Evolutionary conservation across 2,113 vertebrate species (phyloP).

Genomic region (Agelaius phoeniceus): DNA sequence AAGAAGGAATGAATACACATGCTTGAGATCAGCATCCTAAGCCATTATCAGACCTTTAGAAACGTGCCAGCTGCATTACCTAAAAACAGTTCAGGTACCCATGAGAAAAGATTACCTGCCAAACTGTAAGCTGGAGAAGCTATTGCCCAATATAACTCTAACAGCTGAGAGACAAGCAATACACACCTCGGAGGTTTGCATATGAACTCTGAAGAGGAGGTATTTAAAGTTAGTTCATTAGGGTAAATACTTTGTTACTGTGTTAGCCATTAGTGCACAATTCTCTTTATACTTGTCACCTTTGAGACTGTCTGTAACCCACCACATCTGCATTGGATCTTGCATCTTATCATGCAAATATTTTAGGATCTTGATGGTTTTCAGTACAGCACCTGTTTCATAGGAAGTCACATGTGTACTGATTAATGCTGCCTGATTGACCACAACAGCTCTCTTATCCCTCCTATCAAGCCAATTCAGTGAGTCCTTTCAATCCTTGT

Average conservation of each 20-base stretch:
- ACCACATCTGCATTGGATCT: background rate
- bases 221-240: background rate
- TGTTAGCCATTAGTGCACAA: background rate
- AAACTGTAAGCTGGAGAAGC: conserved; percentile 1
- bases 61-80: conserved; percentile 14
- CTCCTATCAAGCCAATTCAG: background rate
- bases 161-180: background rate
- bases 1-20: background rate
- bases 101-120: conserved; percentile 43
- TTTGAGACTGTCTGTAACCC: background rate
- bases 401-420: background rate
- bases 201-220: background rate
- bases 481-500: background rate
- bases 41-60: conserved; percentile 9
- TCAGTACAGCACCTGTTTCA: background rate
- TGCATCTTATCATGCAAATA: background rate
- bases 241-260: background rate
- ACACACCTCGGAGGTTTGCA: background rate
- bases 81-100: conserved; percentile 34
- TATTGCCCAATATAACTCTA: background rate
- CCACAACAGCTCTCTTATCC: background rate
- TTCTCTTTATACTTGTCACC: background rate
- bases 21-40: conserved; percentile 7
- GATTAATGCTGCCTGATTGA: background rate
- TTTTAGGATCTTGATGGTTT: background rate